phyloP scores from a whole-genome alignment of 2,113 vertebrate genomes.

The Lycocorax pyrrhopterus region DNA sequence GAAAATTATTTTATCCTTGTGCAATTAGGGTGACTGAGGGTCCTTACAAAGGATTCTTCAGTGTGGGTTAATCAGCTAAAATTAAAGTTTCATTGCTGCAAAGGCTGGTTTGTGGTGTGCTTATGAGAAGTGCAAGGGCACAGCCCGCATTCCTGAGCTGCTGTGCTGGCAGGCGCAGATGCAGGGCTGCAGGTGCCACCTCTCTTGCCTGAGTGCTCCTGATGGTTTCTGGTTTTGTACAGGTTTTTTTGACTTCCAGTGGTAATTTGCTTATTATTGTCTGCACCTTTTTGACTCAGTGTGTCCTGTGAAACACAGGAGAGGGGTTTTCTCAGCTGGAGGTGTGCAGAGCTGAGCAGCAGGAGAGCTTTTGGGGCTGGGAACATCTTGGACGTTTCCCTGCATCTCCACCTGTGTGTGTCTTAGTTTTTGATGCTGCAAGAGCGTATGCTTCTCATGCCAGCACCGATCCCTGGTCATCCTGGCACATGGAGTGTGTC shows the following conservation, averaged over 20 bases:
- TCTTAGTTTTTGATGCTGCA: not conserved
- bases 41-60: conserved; percentile 27
- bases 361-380: not conserved
- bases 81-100: conserved; percentile 49
- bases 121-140: not conserved
- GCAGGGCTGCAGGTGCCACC: not conserved
- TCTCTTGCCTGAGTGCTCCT: not conserved
- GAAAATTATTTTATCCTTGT: conserved; percentile 49
- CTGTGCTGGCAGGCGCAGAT: not conserved
- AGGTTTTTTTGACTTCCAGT: not conserved
- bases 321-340: not conserved
- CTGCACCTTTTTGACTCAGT: not conserved
- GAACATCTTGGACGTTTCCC: not conserved
- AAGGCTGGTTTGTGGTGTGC: conserved; percentile 1
- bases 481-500: not conserved
- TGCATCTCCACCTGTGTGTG: not conserved
- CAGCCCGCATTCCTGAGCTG: not conserved
- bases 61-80: conserved; percentile 25
- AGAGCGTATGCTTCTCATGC: not conserved
- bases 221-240: not conserved
- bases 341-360: not conserved
- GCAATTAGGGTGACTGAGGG: not conserved
- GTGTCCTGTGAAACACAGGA: not conserved
- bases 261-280: not conserved
- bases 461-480: accelerated